Conservation (phyloP, 2,797 vertebrate genomes). For the Pipistrellus pygmaeus region DNA sequence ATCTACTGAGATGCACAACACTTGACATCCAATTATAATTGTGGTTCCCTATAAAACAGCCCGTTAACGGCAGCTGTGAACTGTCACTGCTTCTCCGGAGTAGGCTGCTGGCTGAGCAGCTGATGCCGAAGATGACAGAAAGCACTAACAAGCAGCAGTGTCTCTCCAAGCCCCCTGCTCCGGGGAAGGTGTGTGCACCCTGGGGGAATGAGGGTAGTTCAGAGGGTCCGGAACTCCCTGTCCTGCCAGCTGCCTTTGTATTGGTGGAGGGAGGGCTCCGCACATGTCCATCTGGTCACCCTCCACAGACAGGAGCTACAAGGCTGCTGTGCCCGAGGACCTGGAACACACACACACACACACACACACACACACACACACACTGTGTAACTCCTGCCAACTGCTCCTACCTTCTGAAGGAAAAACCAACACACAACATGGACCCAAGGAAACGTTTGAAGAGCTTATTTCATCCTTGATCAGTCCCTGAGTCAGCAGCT, state of each 20-base stretch:
- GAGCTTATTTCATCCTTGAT: neutral
- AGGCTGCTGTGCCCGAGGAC: neutral
- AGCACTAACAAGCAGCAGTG: constrained; percentile 56
- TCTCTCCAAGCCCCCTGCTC: constrained; percentile 44
- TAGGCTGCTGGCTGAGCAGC: constrained; percentile 39
- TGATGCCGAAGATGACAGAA: constrained; percentile 71
- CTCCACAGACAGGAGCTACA: neutral
- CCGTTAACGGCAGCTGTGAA: constrained; percentile 79
- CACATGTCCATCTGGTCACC: neutral
- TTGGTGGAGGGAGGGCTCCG: neutral
- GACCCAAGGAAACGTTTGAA: neutral
- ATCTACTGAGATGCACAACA: constrained; percentile 70
- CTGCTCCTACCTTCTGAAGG: neutral
- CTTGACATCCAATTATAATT: constrained; percentile 84
- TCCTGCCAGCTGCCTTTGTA: neutral
- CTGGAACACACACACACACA: neutral
- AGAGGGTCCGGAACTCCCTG: neutral
- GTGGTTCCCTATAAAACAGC: constrained; percentile 79
- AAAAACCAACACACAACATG: neutral
- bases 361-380: neutral
- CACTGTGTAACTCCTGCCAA: neutral
- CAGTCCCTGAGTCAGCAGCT: neutral
- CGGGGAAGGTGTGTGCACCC: neutral
- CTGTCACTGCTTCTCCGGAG: constrained; percentile 73
- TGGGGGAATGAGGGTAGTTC: neutral